A percentile compares a stretch with the other conserved stretches of the same genome.
These are phyloP conservation scores for Thunnus thynnus DNA, from an alignment of 2,113 vertebrate species.

Conservation along the genomic window DNA sequence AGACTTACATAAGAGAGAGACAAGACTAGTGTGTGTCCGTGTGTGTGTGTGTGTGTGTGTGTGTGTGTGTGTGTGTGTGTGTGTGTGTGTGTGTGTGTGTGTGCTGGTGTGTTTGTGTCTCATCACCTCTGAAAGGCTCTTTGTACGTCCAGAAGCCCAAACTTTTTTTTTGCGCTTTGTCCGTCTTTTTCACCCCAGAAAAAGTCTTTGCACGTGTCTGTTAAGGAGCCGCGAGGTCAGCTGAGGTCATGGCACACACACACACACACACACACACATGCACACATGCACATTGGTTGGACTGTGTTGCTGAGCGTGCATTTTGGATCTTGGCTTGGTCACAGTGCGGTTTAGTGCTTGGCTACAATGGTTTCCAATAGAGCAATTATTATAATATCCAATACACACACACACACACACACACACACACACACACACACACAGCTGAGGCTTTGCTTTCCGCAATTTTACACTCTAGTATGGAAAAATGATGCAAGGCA, in stretches of 20 bases:
- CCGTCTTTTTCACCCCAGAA: not conserved
- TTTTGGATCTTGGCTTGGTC: slow-evolving; percentile 56
- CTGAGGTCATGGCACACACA: slow-evolving; percentile 34
- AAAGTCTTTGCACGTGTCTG: slow-evolving; percentile 44
- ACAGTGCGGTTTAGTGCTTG: slow-evolving; percentile 59
- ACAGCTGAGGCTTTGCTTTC: slow-evolving; percentile 24
- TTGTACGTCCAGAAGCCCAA: slow-evolving; percentile 11
- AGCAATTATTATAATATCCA: slow-evolving; percentile 60
- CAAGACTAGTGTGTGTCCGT: not conserved
- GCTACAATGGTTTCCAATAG: slow-evolving; percentile 58
- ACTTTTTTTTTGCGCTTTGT: not conserved
- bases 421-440: slow-evolving; percentile 26
- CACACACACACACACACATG: slow-evolving; percentile 15
- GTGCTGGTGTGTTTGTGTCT: not conserved
- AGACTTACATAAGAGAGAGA: no score
- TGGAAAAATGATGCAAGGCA: slow-evolving; percentile 54
- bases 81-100: slow-evolving; percentile 15
- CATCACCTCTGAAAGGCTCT: slow-evolving; percentile 45
- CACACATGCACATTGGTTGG: slow-evolving; percentile 12
- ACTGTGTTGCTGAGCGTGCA: slow-evolving; percentile 62
- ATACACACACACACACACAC: slow-evolving; percentile 36
- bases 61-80: slow-evolving; percentile 14
- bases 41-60: slow-evolving; percentile 1
- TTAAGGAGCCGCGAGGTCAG: slow-evolving; percentile 34
- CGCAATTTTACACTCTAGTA: slow-evolving; percentile 43